Conservation (phyloP, 2,888 invertebrate genomes). For the Helicoverpa assulta region DNA sequence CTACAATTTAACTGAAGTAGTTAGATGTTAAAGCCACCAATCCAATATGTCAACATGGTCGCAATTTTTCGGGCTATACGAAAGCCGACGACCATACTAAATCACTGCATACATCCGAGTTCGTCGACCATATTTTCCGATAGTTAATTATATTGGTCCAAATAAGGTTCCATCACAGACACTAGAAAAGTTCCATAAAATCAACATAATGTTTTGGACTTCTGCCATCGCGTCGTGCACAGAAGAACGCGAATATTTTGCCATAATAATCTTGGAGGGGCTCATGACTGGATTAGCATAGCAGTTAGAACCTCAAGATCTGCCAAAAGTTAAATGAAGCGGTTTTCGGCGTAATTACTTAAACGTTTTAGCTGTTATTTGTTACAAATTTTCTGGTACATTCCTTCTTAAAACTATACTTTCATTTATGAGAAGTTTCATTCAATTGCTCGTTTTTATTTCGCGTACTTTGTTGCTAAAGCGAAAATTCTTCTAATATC, state of each 20-base stretch:
- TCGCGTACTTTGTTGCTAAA: too few species aligned
- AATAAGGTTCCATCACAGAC: conserved; percentile 37
- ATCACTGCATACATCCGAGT: conserved; percentile 10
- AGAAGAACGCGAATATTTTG: conserved; percentile 15
- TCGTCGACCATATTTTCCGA: conserved; percentile 24
- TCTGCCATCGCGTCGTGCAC: conserved; percentile 40
- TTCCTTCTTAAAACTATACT: neutral
- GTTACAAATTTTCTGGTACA: neutral
- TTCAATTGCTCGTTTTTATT: too few species aligned
- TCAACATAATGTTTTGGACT: conserved; percentile 56
- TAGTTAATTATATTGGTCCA: conserved; percentile 42
- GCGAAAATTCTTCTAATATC: too few species aligned
- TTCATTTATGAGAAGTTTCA: too few species aligned
- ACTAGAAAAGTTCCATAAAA: conserved; percentile 43
- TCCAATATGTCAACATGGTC: neutral
- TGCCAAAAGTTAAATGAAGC: conserved; percentile 42
- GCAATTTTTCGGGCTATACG: conserved; percentile 9
- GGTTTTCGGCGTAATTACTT: conserved; percentile 10
- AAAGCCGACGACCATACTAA: conserved; percentile 11
- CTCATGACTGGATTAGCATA: conserved; percentile 39
- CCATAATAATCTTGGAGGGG: conserved; percentile 24
- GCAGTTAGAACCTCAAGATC: conserved; percentile 12
- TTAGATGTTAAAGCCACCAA: neutral
- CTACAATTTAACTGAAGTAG: neutral
- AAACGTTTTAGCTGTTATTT: neutral